phyloP scores from a whole-genome alignment of 2,113 vertebrate genomes.

The zebrafish (Danio rerio) region GRCz12tu NC_133189.1:28709501-28710000 shows the following conservation, averaged over 20 bases:
- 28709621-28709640: background rate
- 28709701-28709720: background rate
- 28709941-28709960: background rate
- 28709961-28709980: background rate
- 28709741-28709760: background rate
- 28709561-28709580: background rate
- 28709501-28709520: background rate
- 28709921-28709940: background rate
- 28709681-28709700: background rate
- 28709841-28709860: background rate
- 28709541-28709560: background rate
- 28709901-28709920: background rate
- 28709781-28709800: background rate
- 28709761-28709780: background rate
- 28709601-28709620: background rate
- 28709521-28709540: background rate
- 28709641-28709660: background rate
- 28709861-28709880: slow-evolving; percentile 7
- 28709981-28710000: slow-evolving; percentile 20
- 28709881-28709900: slow-evolving; percentile 19
- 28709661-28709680: background rate
- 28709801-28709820: background rate
- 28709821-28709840: background rate
- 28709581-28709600: background rate
- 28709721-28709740: background rate